These are phyloP conservation scores for Lepisosteus osseus DNA, from an alignment of 2,113 vertebrate genomes.

Conservation along the genomic window DNA sequence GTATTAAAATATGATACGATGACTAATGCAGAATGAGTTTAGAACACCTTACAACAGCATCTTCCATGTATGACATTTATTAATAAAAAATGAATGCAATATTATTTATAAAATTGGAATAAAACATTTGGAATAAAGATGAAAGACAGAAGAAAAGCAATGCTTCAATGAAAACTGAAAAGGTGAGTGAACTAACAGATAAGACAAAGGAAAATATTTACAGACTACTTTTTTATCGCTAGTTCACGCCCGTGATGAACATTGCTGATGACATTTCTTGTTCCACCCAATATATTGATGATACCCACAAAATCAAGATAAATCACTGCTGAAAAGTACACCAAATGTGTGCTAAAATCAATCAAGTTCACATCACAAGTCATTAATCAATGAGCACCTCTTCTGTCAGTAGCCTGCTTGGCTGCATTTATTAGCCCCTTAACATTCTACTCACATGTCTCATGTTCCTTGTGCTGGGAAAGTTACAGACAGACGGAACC, in stretches of 20 bases:
- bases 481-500: neutral
- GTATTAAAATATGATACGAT: no score
- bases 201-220: conserved; percentile 10
- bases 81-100: no score
- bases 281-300: conserved; percentile 4
- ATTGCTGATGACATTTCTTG: neutral
- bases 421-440: neutral
- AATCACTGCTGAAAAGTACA: conserved; percentile 11
- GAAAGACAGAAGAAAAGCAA: no score
- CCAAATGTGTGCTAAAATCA: conserved; percentile 18
- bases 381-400: conserved; percentile 14
- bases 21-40: no score
- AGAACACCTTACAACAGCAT: no score
- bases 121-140: no score
- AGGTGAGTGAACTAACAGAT: conserved; percentile 1
- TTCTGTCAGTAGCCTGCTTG: conserved; percentile 4
- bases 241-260: conserved; percentile 4
- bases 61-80: no score
- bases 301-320: conserved; percentile 7
- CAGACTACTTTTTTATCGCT: neutral
- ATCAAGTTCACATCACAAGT: conserved; percentile 14
- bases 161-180: no score
- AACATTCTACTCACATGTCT: neutral
- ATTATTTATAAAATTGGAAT: no score
- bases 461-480: neutral